Conservation (phyloP, 2,888 invertebrate species). For the Timema podura region DNA sequence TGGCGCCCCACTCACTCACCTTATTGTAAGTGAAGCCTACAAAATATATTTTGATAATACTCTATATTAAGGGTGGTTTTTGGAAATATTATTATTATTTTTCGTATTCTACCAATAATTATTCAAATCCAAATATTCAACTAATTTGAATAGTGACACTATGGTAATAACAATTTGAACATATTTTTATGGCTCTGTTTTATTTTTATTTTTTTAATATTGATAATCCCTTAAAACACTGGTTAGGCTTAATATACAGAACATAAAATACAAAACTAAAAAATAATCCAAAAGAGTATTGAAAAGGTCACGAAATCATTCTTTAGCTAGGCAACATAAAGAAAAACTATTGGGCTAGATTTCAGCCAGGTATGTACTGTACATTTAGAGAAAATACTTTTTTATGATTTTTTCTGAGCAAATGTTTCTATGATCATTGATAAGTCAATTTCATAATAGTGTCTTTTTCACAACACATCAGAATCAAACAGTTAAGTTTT, state of each 20-base stretch:
- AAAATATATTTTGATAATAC: no score
- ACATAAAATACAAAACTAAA: background rate
- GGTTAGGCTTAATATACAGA: background rate
- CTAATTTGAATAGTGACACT: background rate
- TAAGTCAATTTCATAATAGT: background rate
- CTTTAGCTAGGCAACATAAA: no score
- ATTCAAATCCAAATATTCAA: no score
- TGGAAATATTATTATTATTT: no score
- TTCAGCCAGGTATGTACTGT: background rate
- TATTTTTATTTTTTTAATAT: background rate
- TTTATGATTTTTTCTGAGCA: background rate
- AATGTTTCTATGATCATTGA: background rate
- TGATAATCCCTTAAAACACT: background rate
- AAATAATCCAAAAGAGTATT: background rate
- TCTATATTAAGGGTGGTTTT: no score
- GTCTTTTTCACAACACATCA: background rate
- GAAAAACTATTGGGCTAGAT: background rate
- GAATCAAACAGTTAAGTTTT: constrained; percentile 2
- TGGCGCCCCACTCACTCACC: background rate
- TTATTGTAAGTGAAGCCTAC: no score
- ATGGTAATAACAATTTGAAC: background rate
- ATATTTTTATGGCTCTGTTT: background rate
- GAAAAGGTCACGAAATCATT: background rate
- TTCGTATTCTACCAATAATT: no score
- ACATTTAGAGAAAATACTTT: background rate